These are phyloP conservation scores for Globia sparganii DNA, from an alignment of 2,888 invertebrate genomes.

Conservation along the genomic window DNA sequence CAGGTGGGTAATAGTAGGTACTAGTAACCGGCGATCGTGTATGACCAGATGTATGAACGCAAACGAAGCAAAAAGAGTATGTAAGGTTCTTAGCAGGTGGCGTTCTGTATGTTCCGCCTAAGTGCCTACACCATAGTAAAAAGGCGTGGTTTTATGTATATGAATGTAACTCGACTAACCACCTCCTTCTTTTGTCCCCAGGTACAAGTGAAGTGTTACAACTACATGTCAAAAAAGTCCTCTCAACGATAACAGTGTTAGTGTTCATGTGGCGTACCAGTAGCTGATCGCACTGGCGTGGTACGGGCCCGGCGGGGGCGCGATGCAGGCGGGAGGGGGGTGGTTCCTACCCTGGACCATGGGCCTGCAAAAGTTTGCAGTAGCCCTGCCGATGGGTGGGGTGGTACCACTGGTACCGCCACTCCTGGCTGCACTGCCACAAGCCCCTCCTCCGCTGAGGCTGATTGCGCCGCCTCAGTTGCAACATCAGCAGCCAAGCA, in stretches of 20 bases:
- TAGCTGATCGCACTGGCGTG: slow-evolving; percentile 88
- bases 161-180: slow-evolving; percentile 44
- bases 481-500: slow-evolving; percentile 80
- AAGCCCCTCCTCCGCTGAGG: slow-evolving; percentile 82
- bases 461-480: slow-evolving; percentile 85
- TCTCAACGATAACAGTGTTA: slow-evolving; percentile 72
- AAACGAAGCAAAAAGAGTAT: not conserved
- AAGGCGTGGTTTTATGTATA: not conserved
- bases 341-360: slow-evolving; percentile 88
- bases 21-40: not conserved
- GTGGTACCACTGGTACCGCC: slow-evolving; percentile 86
- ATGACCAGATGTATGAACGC: not conserved
- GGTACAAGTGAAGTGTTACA: slow-evolving; percentile 83
- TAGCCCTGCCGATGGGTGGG: slow-evolving; percentile 88
- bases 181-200: slow-evolving; percentile 75
- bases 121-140: not conserved
- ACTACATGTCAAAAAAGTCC: slow-evolving; percentile 61
- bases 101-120: not conserved
- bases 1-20: no score
- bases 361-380: slow-evolving; percentile 89
- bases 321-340: slow-evolving; percentile 88
- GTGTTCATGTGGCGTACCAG: slow-evolving; percentile 80
- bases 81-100: not conserved
- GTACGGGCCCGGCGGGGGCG: slow-evolving; percentile 87
- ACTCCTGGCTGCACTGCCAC: slow-evolving; percentile 85